Evolutionary conservation across 2,113 vertebrate genomes (phyloP), one percentile per base, ranked within the genome.

Genomic region (Cephalopterus ornatus): DNA sequence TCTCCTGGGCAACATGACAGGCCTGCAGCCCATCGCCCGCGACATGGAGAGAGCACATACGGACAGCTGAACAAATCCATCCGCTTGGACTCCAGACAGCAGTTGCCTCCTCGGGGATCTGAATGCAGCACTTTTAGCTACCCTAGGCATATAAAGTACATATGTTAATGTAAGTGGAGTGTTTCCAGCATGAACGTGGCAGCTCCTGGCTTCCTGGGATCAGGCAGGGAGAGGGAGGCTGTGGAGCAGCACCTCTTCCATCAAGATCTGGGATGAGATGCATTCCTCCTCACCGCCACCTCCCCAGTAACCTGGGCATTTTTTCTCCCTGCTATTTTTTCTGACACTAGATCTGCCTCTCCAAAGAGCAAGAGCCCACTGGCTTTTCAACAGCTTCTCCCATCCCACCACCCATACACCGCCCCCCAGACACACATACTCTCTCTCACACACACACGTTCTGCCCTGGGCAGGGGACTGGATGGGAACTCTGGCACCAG

Each of bases 1-100:
- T 99, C 97, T 99, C 99, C 79, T 99, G 99, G 99, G 99, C 99
- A 16, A 99, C 99, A 99, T 99, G 99, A 99, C 98, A 98, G 97
- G 88, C 89, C 78, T 78, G 59, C 88, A 0, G 52, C 44, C 88
- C 93, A 7, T 50, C 39, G 89, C 95, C 96, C 96, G 18, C 55
- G 4, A 93, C 92, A 62, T 46, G 42, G 96, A 95, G 95, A 78
- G 68, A 94, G 76, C 93, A 32, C 73, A 8, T 2, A 47, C 91
- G 89, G 93, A 96, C 95, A 86, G 86, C 80, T 55, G 5, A 6
- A 7, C 4, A 14, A n/a, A 79, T 79, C 95, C 95, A 88, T 62
- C 96, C 76, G 30, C 97, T 77, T 37, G 96, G 95, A 96, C 97
- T 96, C 89, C 92, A 44, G 94, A 76, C 96, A 92, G 82, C 93